Conservation (phyloP, 2,888 invertebrate genomes). For the Ophion ventricosus region DNA sequence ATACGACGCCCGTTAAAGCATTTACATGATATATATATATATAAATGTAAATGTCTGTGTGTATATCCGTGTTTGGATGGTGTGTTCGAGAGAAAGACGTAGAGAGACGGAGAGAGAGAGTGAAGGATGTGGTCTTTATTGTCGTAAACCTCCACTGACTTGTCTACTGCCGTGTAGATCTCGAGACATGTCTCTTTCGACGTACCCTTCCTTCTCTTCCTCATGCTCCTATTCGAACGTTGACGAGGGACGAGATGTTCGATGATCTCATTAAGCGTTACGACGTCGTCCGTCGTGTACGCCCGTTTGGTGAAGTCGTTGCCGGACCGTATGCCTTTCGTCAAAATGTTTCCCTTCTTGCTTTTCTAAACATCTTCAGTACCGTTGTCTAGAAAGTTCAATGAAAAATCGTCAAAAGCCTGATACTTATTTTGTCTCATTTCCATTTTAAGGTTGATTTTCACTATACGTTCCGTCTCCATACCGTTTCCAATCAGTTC, state of each 20-base stretch:
- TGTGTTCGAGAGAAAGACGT: constrained; percentile 8
- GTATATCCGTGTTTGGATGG: constrained; percentile 3
- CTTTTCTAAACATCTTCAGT: background rate
- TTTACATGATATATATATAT: no score
- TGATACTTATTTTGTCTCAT: no score
- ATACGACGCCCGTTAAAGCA: background rate
- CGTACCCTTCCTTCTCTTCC: constrained; percentile 9
- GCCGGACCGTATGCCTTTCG: constrained; percentile 8
- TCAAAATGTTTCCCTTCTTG: background rate
- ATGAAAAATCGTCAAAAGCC: no score
- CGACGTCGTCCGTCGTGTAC: constrained; percentile 48
- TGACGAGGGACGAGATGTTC: constrained; percentile 26
- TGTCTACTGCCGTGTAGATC: constrained; percentile 45
- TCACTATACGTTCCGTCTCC: no score
- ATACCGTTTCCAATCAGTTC: no score
- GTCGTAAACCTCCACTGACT: constrained; percentile 52
- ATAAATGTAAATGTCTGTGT: background rate
- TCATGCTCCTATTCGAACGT: constrained; percentile 21
- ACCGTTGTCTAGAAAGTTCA: background rate
- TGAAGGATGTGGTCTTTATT: constrained; percentile 58
- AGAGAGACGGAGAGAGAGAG: background rate
- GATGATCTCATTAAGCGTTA: constrained; percentile 61
- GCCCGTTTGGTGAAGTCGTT: constrained; percentile 9
- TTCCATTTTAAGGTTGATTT: no score
- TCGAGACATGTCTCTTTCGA: constrained; percentile 45